Percentiles rank a stretch among this genome's conserved stretches.
These are phyloP conservation scores for Patella depressa DNA, from an alignment of 2,888 invertebrate species.

Conservation along the genomic window DNA sequence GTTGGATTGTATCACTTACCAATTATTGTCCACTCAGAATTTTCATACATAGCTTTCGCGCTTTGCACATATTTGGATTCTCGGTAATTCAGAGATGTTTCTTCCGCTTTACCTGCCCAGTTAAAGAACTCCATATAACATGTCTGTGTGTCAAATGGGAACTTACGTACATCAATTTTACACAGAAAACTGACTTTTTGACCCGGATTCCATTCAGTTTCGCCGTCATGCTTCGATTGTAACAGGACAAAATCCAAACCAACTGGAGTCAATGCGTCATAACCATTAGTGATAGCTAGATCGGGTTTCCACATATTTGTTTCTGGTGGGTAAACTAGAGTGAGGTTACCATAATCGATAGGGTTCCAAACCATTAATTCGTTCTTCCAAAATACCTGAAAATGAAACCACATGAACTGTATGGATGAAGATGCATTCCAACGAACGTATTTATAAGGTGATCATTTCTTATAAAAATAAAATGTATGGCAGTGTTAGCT, in stretches of 20 bases:
- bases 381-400: neutral
- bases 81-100: neutral
- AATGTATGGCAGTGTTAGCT: too few relatives aligned
- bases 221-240: neutral
- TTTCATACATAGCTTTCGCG: neutral
- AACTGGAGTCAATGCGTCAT: neutral
- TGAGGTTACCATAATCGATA: neutral
- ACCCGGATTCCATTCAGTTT: neutral
- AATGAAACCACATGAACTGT: neutral
- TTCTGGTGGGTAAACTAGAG: neutral
- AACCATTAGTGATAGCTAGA: neutral
- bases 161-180: conserved; percentile 1
- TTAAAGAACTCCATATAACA: conserved; percentile 3
- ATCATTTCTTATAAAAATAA: too few relatives aligned
- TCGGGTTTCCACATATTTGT: neutral
- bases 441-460: too few relatives aligned
- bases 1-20: neutral
- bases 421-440: too few relatives aligned
- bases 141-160: neutral
- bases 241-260: neutral
- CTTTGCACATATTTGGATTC: neutral
- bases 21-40: conserved; percentile 1
- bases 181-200: neutral
- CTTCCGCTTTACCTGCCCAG: neutral
- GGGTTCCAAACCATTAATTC: neutral